Percentiles rank a stretch among this genome's conserved stretches.
Evolutionary conservation across 1,140 invertebrate genomes (phyloP).

Genomic region (Lasaia peninsularis): DNA sequence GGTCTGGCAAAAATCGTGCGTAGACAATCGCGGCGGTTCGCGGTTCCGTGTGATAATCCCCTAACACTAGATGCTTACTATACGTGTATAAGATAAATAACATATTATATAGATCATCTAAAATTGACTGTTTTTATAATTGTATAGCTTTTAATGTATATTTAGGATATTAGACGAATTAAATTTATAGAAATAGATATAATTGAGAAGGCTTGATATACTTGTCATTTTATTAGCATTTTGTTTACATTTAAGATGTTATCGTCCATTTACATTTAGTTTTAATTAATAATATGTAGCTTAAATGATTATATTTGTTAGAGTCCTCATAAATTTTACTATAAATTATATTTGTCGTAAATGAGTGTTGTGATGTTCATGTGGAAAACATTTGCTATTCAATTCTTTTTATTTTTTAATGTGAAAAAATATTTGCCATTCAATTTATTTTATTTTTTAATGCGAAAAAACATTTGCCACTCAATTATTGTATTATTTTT

Average conservation of each 20-base stretch:
- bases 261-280: slow-evolving; percentile 4
- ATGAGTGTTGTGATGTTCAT: background rate
- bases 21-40: no score
- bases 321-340: background rate
- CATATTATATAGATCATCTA: background rate
- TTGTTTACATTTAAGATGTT: background rate
- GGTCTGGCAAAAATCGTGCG: no score
- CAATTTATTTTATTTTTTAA: background rate
- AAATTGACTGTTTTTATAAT: slow-evolving; percentile 12
- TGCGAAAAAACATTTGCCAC: no score
- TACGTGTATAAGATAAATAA: background rate
- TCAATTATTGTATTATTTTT: no score
- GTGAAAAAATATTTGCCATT: background rate
- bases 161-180: slow-evolving; percentile 1
- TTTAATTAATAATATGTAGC: background rate
- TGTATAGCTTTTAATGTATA: slow-evolving; percentile 10
- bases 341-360: background rate
- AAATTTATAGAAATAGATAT: background rate
- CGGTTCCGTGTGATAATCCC: no score
- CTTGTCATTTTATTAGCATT: slow-evolving; percentile 3
- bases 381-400: background rate
- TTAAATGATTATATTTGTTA: background rate
- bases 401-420: background rate
- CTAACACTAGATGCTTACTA: no score
- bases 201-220: background rate